Evolutionary conservation across 2,797 vertebrate species (phyloP).

Genomic region (Sandelia bainsii): DNA sequence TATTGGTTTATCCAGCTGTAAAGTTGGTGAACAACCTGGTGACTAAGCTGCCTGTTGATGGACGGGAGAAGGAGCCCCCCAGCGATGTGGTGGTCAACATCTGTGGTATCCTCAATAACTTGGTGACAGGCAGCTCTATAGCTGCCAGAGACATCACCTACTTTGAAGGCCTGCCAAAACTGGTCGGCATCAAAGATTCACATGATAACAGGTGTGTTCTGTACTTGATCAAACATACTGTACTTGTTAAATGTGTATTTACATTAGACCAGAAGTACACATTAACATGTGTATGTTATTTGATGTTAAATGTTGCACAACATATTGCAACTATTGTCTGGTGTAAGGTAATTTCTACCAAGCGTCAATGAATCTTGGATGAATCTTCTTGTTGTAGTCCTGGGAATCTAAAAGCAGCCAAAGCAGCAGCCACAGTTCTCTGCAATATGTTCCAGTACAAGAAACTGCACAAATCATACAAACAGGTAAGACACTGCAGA

Average conservation of each 20-base stretch:
- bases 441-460: slow-evolving; percentile 96
- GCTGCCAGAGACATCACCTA: slow-evolving; percentile 89
- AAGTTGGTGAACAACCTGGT: slow-evolving; percentile 89
- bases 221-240: background rate
- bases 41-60: slow-evolving; percentile 85
- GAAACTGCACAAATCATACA: slow-evolving; percentile 92
- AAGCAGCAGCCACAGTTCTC: slow-evolving; percentile 91
- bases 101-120: slow-evolving; percentile 92
- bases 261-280: background rate
- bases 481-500: slow-evolving; percentile 74
- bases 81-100: slow-evolving; percentile 91
- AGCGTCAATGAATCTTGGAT: slow-evolving; percentile 29
- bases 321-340: background rate
- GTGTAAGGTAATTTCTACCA: background rate
- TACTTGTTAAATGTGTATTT: background rate
- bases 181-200: slow-evolving; percentile 86
- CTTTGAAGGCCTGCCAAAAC: slow-evolving; percentile 89
- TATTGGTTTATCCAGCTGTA: slow-evolving; percentile 80
- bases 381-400: slow-evolving; percentile 73
- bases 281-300: background rate
- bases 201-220: slow-evolving; percentile 80
- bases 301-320: background rate
- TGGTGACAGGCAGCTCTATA: slow-evolving; percentile 88
- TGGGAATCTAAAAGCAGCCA: slow-evolving; percentile 82
- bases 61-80: slow-evolving; percentile 80